Evolutionary conservation across 2,113 vertebrate genomes (phyloP).

Genomic region (Madoqua kirkii): DNA sequence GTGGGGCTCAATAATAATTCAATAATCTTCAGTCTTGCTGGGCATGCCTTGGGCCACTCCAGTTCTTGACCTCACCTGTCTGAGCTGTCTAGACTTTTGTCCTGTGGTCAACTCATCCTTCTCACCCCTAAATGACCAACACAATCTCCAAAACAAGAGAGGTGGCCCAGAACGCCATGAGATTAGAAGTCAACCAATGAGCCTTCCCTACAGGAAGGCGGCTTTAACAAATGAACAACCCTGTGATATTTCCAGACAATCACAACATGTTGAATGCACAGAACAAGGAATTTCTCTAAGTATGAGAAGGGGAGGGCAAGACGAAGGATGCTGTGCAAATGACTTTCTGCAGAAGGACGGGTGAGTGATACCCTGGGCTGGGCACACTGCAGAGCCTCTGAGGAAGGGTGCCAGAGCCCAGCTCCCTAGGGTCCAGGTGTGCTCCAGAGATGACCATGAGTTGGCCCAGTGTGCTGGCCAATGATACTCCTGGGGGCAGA

Average conservation of each 20-base stretch:
- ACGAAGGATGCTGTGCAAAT: background rate
- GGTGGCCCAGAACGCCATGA: background rate
- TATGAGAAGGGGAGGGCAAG: background rate
- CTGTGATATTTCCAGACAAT: background rate
- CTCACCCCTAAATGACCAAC: background rate
- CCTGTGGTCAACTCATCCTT: background rate
- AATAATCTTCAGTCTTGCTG: slow-evolving; percentile 50
- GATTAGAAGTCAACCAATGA: background rate
- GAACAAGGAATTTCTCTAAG: slow-evolving; percentile 21
- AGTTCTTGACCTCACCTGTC: slow-evolving; percentile 6
- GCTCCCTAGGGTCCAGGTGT: background rate
- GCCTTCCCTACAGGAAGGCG: background rate
- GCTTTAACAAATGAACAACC: slow-evolving; percentile 28
- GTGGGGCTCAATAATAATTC: slow-evolving; percentile 53
- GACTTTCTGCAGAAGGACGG: background rate
- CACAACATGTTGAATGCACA: background rate
- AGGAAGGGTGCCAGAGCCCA: background rate
- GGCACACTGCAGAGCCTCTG: background rate
- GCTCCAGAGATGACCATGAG: background rate
- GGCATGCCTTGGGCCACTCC: background rate
- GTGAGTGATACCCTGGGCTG: background rate
- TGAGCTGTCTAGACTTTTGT: background rate
- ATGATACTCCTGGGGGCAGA: background rate
- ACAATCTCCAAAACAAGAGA: background rate
- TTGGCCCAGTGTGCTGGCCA: background rate